Base-by-base conservation (phyloP, 2,888 invertebrate genomes). In the Aproaerema taeniolella region DNA sequence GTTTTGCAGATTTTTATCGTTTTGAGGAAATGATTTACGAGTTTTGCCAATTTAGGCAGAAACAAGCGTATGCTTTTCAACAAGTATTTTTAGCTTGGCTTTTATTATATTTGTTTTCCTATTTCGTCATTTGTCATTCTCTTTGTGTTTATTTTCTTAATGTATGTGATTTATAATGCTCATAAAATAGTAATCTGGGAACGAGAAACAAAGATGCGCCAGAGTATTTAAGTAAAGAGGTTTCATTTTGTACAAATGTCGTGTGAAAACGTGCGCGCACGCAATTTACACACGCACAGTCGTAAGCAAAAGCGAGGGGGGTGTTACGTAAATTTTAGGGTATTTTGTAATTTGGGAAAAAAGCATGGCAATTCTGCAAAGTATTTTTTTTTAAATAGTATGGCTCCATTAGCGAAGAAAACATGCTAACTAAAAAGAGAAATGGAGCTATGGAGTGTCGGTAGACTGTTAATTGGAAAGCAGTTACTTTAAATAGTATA, bases 251-350 rank as follows among this genome's bases (percentile, higher is more conserved):
- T 42, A 63, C 54, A 52, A 56, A 57, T 59, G 55, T 53, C 76
- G 71, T 76, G 72, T 69, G 70, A 78, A 72, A 66, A 73, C 67
- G 64, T 58, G 50, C 58, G 61, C 53, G 62, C 66, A 74, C 69
- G 67, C 69, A 70, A 65, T 64, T 61, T 53, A 55, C 50, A 55
- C 73, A 68, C 67, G 70, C 70, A 67, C 43, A 50, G 59, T 68
- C 72, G 75, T 77, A 72, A 75, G 73, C 62, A 77, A 79, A 81
- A 81, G 79, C 59, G 55, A 51, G 46, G 41, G 50, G 42, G 44
- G 47, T 44, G 46, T 77, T 76, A 70, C 68, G 67, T 68, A 71
- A 75, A 66, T 46, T 48, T 53, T 47, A 45, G 44, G 30, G 30
- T 16, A n/a, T 35, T 7, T 35, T 10, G 31, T 31, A 16, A 11